These are phyloP conservation scores for Ciconia boyciana DNA, from an alignment of 2,113 vertebrate genomes.

Conservation along the genomic window DNA sequence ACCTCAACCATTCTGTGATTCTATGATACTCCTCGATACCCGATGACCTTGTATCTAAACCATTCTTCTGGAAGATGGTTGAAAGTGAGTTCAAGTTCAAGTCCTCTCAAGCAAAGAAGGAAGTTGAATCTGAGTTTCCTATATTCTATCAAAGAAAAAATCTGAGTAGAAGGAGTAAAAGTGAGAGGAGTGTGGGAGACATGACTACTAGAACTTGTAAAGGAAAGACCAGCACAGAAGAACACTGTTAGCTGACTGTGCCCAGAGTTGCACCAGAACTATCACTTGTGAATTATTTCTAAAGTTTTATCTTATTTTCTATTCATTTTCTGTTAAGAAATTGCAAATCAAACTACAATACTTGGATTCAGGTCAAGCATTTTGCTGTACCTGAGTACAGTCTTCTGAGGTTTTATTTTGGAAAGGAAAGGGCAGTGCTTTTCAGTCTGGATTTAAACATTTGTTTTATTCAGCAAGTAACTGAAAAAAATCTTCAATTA, in stretches of 20 bases:
- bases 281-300: not conserved
- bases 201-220: not conserved
- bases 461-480: not conserved
- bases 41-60: not conserved
- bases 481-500: not conserved
- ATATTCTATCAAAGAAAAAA: not conserved
- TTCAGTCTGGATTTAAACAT: not conserved
- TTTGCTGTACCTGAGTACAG: not conserved
- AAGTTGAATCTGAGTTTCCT: not conserved
- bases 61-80: not conserved
- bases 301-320: not conserved
- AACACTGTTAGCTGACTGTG: not conserved
- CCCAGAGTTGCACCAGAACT: not conserved
- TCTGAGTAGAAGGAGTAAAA: not conserved
- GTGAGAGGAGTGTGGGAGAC: not conserved
- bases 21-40: not conserved
- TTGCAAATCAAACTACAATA: not conserved
- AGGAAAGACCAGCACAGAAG: not conserved
- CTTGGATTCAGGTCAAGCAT: not conserved
- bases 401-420: not conserved
- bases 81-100: not conserved
- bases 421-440: not conserved
- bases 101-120: not conserved
- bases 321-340: not conserved
- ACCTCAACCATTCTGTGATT: not conserved